Percentiles rank a stretch among this genome's conserved stretches.
Conservation (phyloP, 2,113 vertebrate species). For the Aramus guarauna region DNA sequence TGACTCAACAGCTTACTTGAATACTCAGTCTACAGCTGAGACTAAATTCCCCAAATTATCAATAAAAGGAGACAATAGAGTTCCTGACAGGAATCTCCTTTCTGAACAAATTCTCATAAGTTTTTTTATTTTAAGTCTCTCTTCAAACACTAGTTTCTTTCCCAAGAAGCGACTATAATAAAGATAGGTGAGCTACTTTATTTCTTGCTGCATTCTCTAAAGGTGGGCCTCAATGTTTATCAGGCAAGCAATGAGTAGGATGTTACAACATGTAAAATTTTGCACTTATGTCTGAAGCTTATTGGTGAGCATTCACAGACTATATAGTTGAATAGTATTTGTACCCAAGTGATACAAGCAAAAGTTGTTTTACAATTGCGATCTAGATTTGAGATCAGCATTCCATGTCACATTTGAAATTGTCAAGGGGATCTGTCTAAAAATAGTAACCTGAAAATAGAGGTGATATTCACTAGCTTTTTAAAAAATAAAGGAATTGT, state of each 20-base stretch:
- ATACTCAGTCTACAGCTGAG: neutral
- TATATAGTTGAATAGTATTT: neutral
- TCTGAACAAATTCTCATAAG: neutral
- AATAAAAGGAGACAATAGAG: neutral
- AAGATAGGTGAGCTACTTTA: neutral
- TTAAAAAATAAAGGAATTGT: neutral
- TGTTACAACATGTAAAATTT: neutral
- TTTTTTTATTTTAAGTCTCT: neutral
- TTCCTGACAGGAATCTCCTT: neutral
- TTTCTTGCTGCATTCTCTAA: neutral
- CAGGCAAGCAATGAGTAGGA: neutral
- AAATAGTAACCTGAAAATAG: neutral
- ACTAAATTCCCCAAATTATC: neutral
- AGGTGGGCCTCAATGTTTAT: fast-evolving
- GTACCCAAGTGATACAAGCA: neutral
- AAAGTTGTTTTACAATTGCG: neutral
- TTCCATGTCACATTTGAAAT: neutral
- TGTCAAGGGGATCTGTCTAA: neutral
- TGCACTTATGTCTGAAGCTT: neutral
- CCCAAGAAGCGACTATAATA: neutral
- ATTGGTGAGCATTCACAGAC: neutral
- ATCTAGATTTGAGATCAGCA: neutral
- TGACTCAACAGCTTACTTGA: neutral
- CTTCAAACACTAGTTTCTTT: neutral
- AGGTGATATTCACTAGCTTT: neutral